Conservation (phyloP, 2,888 invertebrate genomes). For the Amaurobius ferox region DNA sequence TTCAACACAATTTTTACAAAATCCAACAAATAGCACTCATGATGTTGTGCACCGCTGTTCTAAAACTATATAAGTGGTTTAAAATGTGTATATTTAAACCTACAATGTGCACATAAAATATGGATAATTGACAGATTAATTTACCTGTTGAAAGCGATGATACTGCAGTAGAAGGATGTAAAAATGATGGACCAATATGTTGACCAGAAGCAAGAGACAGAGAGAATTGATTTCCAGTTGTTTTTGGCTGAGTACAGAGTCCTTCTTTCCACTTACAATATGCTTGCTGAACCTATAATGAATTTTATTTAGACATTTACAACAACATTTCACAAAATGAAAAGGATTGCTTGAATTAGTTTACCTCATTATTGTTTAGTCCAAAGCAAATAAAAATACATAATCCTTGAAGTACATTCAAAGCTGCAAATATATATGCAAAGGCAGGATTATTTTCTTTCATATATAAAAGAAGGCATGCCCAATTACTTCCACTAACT, state of each 20-base stretch:
- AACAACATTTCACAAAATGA: not conserved
- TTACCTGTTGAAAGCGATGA: slow-evolving; percentile 68
- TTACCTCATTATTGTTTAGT: slow-evolving; percentile 58
- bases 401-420: slow-evolving; percentile 94
- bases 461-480: slow-evolving; percentile 92
- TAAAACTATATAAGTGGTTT: too few relatives aligned
- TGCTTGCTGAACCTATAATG: slow-evolving; percentile 50
- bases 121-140: too few relatives aligned
- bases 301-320: too few relatives aligned
- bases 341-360: not conserved
- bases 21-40: too few relatives aligned
- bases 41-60: too few relatives aligned
- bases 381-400: slow-evolving; percentile 87
- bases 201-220: slow-evolving; percentile 37
- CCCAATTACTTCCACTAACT: slow-evolving; percentile 85
- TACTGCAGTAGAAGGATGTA: slow-evolving; percentile 57
- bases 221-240: slow-evolving; percentile 27
- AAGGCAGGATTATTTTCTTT: slow-evolving; percentile 88
- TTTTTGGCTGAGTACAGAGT: slow-evolving; percentile 25
- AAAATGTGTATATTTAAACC: too few relatives aligned
- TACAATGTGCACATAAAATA: too few relatives aligned
- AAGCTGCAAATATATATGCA: slow-evolving; percentile 93
- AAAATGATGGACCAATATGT: slow-evolving; percentile 47
- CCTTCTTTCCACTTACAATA: slow-evolving; percentile 50
- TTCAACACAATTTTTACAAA: too few relatives aligned